These are phyloP conservation scores for Unio delphinus DNA, from an alignment of 2,888 invertebrate genomes.

Conservation along the genomic window DNA sequence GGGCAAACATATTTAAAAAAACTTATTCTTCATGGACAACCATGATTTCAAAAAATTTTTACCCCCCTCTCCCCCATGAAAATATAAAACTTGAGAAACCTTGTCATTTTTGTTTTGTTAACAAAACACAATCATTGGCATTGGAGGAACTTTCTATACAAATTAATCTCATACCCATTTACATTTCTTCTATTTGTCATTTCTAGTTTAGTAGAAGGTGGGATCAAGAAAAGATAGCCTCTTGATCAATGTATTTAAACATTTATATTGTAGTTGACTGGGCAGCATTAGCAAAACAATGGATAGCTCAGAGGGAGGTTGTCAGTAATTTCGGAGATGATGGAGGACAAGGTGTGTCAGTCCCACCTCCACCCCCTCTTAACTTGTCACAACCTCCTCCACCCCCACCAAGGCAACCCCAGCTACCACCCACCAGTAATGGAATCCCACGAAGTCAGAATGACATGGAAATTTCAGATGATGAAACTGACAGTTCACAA, in stretches of 20 bases:
- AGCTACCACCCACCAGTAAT: conserved; percentile 6
- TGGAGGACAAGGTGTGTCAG: background rate
- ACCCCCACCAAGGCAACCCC: conserved; percentile 24
- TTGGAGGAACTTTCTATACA: no score
- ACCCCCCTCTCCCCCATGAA: no score
- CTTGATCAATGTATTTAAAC: background rate
- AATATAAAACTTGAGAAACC: no score
- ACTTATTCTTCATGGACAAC: no score
- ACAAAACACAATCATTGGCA: no score
- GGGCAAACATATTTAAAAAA: no score
- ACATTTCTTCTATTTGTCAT: no score
- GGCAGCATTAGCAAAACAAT: conserved; percentile 96
- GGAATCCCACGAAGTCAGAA: conserved; percentile 28
- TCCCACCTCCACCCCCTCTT: conserved; percentile 19
- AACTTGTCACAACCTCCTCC: conserved; percentile 38
- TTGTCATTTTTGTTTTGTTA: no score
- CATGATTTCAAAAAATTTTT: no score
- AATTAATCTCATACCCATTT: no score
- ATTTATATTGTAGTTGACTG: conserved; percentile 83
- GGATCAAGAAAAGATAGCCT: no score
- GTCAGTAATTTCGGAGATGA: conserved; percentile 13
- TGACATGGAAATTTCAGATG: conserved; percentile 61
- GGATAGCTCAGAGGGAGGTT: conserved; percentile 79
- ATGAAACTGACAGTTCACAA: conserved; percentile 28
- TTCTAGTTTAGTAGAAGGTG: no score